Base-by-base conservation (phyloP, 2,888 invertebrate species). In the Orthosia cruda region DNA sequence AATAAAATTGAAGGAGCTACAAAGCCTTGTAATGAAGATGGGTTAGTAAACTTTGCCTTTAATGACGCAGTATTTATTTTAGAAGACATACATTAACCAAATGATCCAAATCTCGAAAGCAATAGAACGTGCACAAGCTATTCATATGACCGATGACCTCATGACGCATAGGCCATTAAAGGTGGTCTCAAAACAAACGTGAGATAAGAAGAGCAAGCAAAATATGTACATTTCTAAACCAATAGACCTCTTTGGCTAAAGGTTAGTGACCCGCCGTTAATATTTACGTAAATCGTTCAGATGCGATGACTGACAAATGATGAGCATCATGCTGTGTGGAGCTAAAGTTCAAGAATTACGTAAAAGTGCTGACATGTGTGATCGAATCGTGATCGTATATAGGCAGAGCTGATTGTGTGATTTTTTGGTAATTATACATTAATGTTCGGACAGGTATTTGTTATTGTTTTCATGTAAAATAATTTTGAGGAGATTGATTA, bases 251-350 rank as follows among this genome's bases (percentile, higher is more conserved):
- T 78, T 61, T 73, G 63, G 68, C 65, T 66, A 68, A 68, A 89
- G 91, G 90, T 90, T 85, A 89, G 82, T 87, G 89, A 91, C 90
- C 88, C 76, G 76, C 70, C 81, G 87, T 71, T 88, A 87, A 87
- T 89, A 90, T 91, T 90, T 88, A 90, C 90, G 90, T 91, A 92
- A 93, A 93, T 90, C 87, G 85, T 86, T 87, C 87, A 89, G 90
- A 89, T 89, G 86, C 84, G 87, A 83, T 89, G 89, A 90, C 92
- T 91, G 93, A 93, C 93, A 93, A 92, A 93, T 92, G 91, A 93
- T 89, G 90, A 92, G 92, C 90, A 87, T 86, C 86, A 64, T 72
- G 71, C 83, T 67, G 80, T 40, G 80, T 80, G 75, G 81, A 88
- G 89, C 86, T 92, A 92, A 86, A 92, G 93, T 91, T 92, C 92